These are phyloP conservation scores for Xerus rutilus DNA, from an alignment of 2,797 vertebrate species.

Conservation along the genomic window DNA sequence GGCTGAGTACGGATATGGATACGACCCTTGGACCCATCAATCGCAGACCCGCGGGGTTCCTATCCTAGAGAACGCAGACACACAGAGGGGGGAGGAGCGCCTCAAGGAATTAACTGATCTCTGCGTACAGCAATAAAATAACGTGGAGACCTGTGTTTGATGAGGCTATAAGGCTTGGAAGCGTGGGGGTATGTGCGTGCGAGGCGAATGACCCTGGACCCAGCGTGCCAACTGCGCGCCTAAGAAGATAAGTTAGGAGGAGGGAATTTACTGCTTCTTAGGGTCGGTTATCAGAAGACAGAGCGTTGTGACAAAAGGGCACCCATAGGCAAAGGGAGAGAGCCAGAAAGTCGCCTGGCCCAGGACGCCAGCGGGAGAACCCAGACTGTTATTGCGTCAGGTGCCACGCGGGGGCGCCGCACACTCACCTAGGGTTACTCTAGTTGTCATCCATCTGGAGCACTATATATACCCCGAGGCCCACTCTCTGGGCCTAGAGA, in stretches of 20 bases:
- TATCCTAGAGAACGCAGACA: background rate
- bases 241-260: background rate
- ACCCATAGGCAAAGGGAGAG: background rate
- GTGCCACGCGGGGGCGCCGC: conserved; percentile 46
- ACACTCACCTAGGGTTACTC: background rate
- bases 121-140: conserved; percentile 67
- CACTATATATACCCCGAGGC: background rate
- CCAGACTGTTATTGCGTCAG: background rate
- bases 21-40: too few relatives aligned
- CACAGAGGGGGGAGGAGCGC: background rate
- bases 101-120: background rate
- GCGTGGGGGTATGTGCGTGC: background rate
- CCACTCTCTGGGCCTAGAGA: background rate
- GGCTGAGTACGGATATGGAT: too few relatives aligned
- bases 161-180: background rate
- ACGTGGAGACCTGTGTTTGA: background rate
- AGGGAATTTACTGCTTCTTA: background rate
- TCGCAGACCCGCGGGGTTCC: background rate
- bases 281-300: background rate
- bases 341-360: accelerated
- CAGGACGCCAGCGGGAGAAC: accelerated
- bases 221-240: background rate
- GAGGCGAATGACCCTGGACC: too few relatives aligned
- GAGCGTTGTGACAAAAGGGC: background rate
- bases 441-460: background rate